A percentile compares a stretch with the other conserved stretches of the same genome.
These are phyloP conservation scores for Percopsis omiscomaycus DNA, from an alignment of 2,797 vertebrate genomes.

Conservation along the genomic window DNA sequence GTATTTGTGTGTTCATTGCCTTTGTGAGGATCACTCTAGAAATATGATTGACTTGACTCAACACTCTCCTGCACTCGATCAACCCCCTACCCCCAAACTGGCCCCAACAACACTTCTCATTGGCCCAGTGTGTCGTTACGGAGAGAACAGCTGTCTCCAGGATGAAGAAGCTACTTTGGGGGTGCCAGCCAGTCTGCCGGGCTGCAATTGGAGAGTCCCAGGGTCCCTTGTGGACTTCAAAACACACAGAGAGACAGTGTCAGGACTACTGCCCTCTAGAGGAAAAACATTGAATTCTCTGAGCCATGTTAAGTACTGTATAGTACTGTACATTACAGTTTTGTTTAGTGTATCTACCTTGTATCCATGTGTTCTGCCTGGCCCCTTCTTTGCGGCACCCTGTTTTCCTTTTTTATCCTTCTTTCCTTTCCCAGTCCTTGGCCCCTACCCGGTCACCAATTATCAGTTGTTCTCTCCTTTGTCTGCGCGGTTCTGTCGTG, in stretches of 20 bases:
- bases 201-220: slow-evolving; percentile 83
- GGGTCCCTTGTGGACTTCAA: slow-evolving; percentile 65
- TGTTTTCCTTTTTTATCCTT: too few species aligned
- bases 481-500: too few species aligned
- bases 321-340: too few species aligned
- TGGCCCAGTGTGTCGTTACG: slow-evolving; percentile 76
- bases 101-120: slow-evolving; percentile 60
- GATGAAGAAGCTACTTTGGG: slow-evolving; percentile 84
- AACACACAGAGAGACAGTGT: slow-evolving; percentile 50
- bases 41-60: slow-evolving; percentile 21
- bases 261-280: slow-evolving; percentile 69
- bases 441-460: too few species aligned
- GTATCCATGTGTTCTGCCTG: too few species aligned
- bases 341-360: too few species aligned
- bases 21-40: neutral
- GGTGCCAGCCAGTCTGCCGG: slow-evolving; percentile 91
- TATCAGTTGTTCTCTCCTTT: too few species aligned
- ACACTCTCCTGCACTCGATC: slow-evolving; percentile 53
- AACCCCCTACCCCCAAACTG: slow-evolving; percentile 25
- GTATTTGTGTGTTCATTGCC: slow-evolving; percentile 5
- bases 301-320: neutral
- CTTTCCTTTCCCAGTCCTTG: too few species aligned
- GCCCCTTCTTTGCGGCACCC: too few species aligned
- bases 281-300: slow-evolving; percentile 22
- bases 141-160: slow-evolving; percentile 87